Percentiles rank a stretch among this genome's conserved stretches.
These are phyloP conservation scores for Macrophya alboannulata DNA, from an alignment of 2,888 invertebrate species.

Conservation along the genomic window DNA sequence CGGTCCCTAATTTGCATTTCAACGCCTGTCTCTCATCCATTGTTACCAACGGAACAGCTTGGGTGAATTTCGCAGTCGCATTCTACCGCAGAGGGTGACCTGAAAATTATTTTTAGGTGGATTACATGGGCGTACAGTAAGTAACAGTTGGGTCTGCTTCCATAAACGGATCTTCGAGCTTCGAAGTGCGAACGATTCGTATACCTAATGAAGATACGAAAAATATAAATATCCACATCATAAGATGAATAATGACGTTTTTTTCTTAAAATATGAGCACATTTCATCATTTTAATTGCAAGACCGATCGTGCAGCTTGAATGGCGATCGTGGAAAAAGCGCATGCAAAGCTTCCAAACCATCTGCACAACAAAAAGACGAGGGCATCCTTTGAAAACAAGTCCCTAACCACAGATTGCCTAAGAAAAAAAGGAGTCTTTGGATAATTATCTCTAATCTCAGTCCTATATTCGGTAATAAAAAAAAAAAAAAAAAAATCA, in stretches of 20 bases:
- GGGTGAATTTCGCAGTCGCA: slow-evolving; percentile 77
- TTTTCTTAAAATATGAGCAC: no score
- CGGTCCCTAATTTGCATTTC: slow-evolving; percentile 78
- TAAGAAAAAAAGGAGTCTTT: neutral
- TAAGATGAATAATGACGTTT: neutral
- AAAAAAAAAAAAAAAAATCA: no score
- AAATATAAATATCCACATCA: neutral
- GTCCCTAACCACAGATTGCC: neutral
- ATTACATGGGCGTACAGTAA: slow-evolving; percentile 17
- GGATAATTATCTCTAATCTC: neutral
- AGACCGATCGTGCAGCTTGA: neutral
- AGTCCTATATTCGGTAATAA: no score
- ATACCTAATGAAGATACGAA: neutral
- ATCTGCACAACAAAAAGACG: neutral
- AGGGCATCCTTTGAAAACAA: neutral
- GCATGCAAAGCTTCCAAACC: neutral
- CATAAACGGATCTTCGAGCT: neutral
- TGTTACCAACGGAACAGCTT: slow-evolving; percentile 78
- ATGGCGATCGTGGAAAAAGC: neutral
- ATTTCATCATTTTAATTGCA: neutral
- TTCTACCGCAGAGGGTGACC: slow-evolving; percentile 60
- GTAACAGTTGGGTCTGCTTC: slow-evolving; percentile 30
- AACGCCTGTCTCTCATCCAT: slow-evolving; percentile 78
- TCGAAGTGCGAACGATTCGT: neutral
- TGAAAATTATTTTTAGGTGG: slow-evolving; percentile 34